Percentiles rank a stretch among this genome's conserved stretches.
phyloP scores from a whole-genome alignment of 35 echinoderm and acorn worm species.

The Anneissia japonica region DNA sequence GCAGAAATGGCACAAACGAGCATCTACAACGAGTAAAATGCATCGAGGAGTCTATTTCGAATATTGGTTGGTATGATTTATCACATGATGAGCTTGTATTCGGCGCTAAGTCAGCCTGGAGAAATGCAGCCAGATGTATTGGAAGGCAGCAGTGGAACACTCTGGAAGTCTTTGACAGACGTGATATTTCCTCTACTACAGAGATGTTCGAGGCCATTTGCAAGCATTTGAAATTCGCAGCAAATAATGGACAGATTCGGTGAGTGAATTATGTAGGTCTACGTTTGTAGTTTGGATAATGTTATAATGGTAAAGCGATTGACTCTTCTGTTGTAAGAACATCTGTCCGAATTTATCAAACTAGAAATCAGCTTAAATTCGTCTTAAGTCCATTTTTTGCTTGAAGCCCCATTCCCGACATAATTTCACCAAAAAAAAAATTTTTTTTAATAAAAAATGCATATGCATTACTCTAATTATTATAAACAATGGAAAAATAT shows the following conservation, averaged over 20 bases:
- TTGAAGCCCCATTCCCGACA: too few species aligned
- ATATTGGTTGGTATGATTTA: background rate
- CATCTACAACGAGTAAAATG: background rate
- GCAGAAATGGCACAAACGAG: background rate
- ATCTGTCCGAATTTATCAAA: too few species aligned
- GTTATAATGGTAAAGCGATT: too few species aligned
- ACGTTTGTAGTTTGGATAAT: too few species aligned
- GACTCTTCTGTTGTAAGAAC: too few species aligned
- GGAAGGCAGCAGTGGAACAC: background rate
- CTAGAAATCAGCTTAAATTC: too few species aligned
- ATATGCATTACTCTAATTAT: too few species aligned
- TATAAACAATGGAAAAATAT: too few species aligned
- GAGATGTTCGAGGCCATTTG: constrained; percentile 4
- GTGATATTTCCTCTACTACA: background rate
- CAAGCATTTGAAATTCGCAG: background rate
- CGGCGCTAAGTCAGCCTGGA: background rate
- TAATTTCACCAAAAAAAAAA: too few species aligned
- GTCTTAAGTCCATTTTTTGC: too few species aligned
- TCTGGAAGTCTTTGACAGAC: background rate
- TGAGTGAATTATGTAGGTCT: background rate
- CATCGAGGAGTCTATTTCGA: background rate
- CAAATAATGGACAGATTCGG: constrained; percentile 6
- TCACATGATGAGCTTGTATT: background rate
- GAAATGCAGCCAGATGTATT: background rate
- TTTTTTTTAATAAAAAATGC: too few species aligned